Percentiles rank a stretch among this genome's conserved stretches.
Conservation (phyloP, 2,113 vertebrate species). For the Ctenodactylus gundi region DNA sequence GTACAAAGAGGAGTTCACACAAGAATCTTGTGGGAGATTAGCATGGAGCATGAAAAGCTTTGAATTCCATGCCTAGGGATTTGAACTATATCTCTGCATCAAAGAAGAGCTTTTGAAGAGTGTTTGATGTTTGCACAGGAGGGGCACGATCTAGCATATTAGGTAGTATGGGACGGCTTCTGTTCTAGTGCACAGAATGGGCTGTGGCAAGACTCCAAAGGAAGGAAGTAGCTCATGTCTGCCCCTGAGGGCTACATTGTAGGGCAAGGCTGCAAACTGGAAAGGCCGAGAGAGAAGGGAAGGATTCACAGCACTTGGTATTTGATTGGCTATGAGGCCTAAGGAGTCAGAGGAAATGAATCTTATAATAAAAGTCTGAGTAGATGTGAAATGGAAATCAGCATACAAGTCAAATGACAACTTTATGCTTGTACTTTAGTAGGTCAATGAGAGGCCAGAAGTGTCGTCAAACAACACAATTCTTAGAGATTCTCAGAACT, state of each 20-base stretch:
- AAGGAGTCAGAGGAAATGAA: neutral
- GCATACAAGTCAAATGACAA: neutral
- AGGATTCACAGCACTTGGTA: neutral
- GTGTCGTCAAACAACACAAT: neutral
- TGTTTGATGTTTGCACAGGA: conserved; percentile 20
- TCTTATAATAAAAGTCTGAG: neutral
- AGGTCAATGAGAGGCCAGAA: neutral
- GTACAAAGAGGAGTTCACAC: neutral
- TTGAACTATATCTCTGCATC: conserved; percentile 18
- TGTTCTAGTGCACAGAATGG: neutral
- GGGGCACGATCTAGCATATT: neutral
- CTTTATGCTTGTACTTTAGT: neutral
- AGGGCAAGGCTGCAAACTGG: neutral
- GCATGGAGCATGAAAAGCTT: conserved; percentile 28
- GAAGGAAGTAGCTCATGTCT: neutral
- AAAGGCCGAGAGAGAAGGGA: neutral
- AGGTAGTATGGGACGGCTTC: neutral
- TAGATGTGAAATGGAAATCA: neutral
- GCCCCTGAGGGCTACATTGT: neutral
- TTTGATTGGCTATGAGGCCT: neutral
- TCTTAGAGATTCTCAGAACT: neutral
- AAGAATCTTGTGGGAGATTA: neutral
- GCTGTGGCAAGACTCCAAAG: neutral
- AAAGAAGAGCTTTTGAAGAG: too few species aligned
- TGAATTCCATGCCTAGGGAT: neutral